Evolutionary conservation across 2,888 invertebrate species (phyloP), one percentile per base, ranked within the genome.

Genomic region (Brachypalpus laphriformis): DNA sequence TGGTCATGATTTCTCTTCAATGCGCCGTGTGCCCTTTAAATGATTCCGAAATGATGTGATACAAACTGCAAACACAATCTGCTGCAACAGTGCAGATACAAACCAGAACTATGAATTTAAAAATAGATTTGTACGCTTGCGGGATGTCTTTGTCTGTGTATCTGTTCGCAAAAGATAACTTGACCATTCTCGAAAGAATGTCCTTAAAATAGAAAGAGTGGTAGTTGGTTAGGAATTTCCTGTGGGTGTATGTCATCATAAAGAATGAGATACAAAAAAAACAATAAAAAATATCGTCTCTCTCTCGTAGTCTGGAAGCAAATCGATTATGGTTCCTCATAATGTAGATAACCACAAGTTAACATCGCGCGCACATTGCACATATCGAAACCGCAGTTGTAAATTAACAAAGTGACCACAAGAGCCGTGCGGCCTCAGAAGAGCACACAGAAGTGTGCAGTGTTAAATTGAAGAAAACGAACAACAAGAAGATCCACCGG

Each of bases 361-460:
- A 49, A 59, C 51, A 49, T 63, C 54, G 40, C 7, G n/a, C n/a
- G 31, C 47, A 22, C 20, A n/a, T 49, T 4, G 22, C 47, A 37
- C 16, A 6, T 51, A 25, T n/a, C 6, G 28, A 59, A 75, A 76
- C 85, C 85, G 25, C 81, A 85, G 66, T 71, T 75, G 75, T 80
- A 65, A 85, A 80, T 80, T 75, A 81, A 80, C 81, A 75, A 85
- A 85, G 75, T 81, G 85, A 81, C 85, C 85, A 76, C 85, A 85
- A 74, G 45, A 54, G 42, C 20, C 14, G n/a, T 0, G 8, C 20
- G n/a, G n/a, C n/a, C 20, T 22, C 16, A 51, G 14, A 25, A 34
- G 11, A 2, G 6, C n/a, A n/a, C n/a, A 49, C 59, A 66, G 54
- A 66, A 56, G 76, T 76, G 63, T 49, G 37, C 31, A 47, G 34